Conservation (phyloP, 2,888 invertebrate species). For the Caenorhabditis auriculariae region DNA sequence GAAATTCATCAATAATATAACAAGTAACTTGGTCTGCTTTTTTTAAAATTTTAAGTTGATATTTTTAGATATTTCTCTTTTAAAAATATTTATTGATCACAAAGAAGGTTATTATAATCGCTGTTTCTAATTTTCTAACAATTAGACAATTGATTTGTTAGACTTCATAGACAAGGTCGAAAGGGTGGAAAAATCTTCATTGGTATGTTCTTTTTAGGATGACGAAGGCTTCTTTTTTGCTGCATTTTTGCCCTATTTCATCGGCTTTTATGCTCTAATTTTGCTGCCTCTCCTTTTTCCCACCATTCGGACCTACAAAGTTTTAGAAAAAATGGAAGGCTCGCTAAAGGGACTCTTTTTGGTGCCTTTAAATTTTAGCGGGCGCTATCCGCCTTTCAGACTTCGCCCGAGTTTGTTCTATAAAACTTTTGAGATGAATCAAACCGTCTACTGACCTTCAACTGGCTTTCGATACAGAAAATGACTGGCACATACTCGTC, state of each 20-base stretch:
- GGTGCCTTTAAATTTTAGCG: not conserved
- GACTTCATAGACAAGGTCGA: not conserved
- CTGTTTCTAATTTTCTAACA: not conserved
- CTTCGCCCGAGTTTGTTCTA: too few species aligned
- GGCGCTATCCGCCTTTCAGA: not conserved
- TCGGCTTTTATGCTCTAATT: too few species aligned
- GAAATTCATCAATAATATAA: not conserved
- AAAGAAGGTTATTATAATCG: too few species aligned
- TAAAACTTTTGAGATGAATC: too few species aligned
- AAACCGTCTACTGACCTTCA: slow-evolving; percentile 13
- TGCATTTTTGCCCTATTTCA: too few species aligned
- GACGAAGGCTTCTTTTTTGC: too few species aligned
- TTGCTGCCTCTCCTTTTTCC: too few species aligned
- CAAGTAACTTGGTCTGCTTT: not conserved
- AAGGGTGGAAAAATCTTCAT: too few species aligned
- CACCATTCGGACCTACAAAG: too few species aligned
- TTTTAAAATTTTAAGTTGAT: not conserved
- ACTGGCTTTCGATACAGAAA: slow-evolving; percentile 43
- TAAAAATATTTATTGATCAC: not conserved
- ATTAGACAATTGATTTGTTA: not conserved
- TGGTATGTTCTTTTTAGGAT: too few species aligned
- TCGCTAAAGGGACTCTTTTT: too few species aligned
- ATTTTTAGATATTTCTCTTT: not conserved
- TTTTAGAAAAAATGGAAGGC: too few species aligned
- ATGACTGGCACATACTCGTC: slow-evolving; percentile 41